Base-by-base conservation (phyloP, 2,888 invertebrate species). In the Drosophila percnosoma region DNA sequence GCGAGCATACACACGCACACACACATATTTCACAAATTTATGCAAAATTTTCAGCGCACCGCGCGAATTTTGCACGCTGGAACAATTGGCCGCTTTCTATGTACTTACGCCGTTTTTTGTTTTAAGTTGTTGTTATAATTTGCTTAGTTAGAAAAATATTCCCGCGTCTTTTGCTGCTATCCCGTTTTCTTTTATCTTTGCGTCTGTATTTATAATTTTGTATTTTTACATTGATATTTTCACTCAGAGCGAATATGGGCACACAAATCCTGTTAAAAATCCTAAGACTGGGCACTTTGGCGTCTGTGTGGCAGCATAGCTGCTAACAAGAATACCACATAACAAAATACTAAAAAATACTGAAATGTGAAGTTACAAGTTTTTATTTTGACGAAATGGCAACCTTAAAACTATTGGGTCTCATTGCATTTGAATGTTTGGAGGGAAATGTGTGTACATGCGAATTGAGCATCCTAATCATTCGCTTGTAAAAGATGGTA, bases 61-160 rank as follows among this genome's bases (percentile, higher is more conserved):
- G 63, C 67, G 70, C 77, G 67, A 61, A 38, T 80, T 80, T 77
- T 55, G 53, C 68, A 75, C 38, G 40, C 24, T 53, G 53, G 48
- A 40, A 68, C 52, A 51, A 58, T 57, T 69, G 64, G 29, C 51
- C 59, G 13, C 52, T 66, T 11, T 69, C 29, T 18, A 36, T 59
- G 70, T 87, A 90, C 90, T 89, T 89, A 90, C 90, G 86, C 90
- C 87, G 90, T 86, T 89, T 63, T 83, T 83, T 75, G 75, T 72
- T 73, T 73, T 78, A 82, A 84, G 72, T 68, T 74, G 57, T 74
- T 78, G 81, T 73, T 74, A 58, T 74, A 73, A 68, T 72, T 68
- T 59, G 52, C 68, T 58, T 65, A 78, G 45, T 75, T 73, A 60
- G 75, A 59, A 86, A 88, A 89, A 75, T 72, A 71, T 88, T 85